Base-by-base conservation (phyloP, 1,140 invertebrate genomes). In the Linepithema humile region DNA sequence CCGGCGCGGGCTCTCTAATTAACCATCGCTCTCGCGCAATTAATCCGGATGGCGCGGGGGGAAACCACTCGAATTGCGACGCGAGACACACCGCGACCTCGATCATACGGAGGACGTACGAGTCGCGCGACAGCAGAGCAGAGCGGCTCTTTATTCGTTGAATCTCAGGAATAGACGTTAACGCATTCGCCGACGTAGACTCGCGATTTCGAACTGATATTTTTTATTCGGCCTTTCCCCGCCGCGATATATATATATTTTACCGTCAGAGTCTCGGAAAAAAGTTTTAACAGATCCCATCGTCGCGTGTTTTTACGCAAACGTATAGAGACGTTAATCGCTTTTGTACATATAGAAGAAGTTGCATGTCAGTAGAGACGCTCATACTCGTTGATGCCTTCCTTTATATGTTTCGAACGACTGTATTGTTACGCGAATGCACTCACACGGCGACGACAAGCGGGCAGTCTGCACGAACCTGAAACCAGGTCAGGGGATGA, bases 401-500 rank as follows among this genome's bases (percentile, higher is more conserved):
- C 72, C 83, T 88, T 88, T 87, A 74, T 78, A 88, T 73, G 86
- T 75, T 88, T 88, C 86, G 50, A 85, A 84, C 84, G 87, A 80
- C 40, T 75, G 87, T 87, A 85, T 88, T 88, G 82, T 88, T 85
- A 43, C 26, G 70, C 87, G 72, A 78, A 83, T 87, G 87, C 85
- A 60, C 78, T 72, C 86, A 82, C 86, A 74, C 65, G 75, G 40
- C 83, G 77, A 77, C 72, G 67, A 73, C 86, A 88, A 82, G 83
- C 77, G 77, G 64, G 40, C 74, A 70, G 57, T 70, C 35, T 64
- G 78, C 62, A 72, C 57, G 48, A 82, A 82, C 55, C 74, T 83
- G 70, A 80, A 83, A 92, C 85, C 88, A 85, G 91, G 91, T 92
- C 91, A 91, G 82, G 83, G 82, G 87, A 85, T 75, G 89, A 80